Evolutionary conservation across 2,113 vertebrate genomes (phyloP).

Genomic region (Oryctolagus cuniculus): DNA sequence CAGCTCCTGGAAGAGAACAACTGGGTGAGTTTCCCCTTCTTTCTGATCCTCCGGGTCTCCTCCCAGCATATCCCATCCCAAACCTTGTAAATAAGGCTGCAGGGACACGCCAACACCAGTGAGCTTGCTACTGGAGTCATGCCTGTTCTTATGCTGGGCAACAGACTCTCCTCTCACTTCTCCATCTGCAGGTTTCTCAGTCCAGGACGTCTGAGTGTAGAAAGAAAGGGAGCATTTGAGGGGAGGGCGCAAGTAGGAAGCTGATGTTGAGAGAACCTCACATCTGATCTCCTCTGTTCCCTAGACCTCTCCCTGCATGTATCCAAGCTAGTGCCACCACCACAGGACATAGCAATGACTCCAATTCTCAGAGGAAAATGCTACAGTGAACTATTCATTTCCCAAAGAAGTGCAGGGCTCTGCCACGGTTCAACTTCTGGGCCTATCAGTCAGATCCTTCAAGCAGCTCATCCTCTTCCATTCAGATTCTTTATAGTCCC

Average conservation of each 20-base stretch:
- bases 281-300: neutral
- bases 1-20: constrained; percentile 48
- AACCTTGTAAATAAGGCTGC: neutral
- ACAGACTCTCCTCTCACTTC: neutral
- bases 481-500: neutral
- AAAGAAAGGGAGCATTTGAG: neutral
- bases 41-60: neutral
- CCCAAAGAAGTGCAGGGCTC: neutral
- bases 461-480: neutral
- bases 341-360: neutral
- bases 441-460: neutral
- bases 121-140: neutral
- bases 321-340: neutral
- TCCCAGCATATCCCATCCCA: neutral
- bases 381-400: neutral
- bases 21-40: constrained; percentile 43
- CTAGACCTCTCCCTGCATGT: neutral
- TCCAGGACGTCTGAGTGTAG: neutral
- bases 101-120: too few species aligned
- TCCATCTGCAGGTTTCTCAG: neutral
- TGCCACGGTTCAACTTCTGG: neutral
- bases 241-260: neutral
- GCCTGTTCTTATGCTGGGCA: too few species aligned
- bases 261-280: neutral
- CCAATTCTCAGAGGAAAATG: neutral